Evolutionary conservation across 2,797 vertebrate genomes (phyloP).

Genomic region (Falco columbarius): DNA sequence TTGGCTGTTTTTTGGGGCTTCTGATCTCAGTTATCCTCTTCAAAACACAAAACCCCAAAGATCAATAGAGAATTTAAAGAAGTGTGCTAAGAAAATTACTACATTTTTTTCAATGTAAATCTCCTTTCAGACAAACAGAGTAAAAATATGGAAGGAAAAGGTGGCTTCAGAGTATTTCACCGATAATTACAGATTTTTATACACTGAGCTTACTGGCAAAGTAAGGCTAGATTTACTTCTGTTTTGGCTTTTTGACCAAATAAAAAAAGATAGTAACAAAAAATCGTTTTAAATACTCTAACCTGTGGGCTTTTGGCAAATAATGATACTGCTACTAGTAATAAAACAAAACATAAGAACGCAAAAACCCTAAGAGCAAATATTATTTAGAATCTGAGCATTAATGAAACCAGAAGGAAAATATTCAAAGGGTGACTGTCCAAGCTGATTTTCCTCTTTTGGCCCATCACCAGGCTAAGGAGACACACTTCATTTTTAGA

Average conservation of each 20-base stretch:
- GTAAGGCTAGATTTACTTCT: not conserved
- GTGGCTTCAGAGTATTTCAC: not conserved
- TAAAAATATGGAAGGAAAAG: not conserved
- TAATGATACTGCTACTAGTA: not conserved
- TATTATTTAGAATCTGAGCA: not conserved
- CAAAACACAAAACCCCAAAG: not conserved
- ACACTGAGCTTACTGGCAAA: not conserved
- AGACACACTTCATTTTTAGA: not conserved
- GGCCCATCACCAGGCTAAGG: not conserved
- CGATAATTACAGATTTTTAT: not conserved
- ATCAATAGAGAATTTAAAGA: not conserved
- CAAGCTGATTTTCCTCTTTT: not conserved
- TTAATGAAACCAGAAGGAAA: not conserved
- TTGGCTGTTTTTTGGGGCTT: not conserved
- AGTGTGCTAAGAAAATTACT: not conserved
- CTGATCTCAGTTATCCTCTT: conserved; percentile 7
- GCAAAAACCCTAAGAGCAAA: not conserved
- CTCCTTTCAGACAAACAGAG: not conserved
- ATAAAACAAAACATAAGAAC: not conserved
- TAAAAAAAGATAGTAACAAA: not conserved
- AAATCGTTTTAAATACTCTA: not conserved
- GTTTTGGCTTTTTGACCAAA: not conserved
- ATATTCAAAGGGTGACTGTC: not conserved
- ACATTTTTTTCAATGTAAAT: not conserved
- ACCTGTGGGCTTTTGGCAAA: not conserved